A percentile compares a stretch with the other conserved stretches of the same genome.
These are phyloP conservation scores for Elaphurus davidianus DNA, from an alignment of 2,113 vertebrate species.

Conservation along the genomic window DNA sequence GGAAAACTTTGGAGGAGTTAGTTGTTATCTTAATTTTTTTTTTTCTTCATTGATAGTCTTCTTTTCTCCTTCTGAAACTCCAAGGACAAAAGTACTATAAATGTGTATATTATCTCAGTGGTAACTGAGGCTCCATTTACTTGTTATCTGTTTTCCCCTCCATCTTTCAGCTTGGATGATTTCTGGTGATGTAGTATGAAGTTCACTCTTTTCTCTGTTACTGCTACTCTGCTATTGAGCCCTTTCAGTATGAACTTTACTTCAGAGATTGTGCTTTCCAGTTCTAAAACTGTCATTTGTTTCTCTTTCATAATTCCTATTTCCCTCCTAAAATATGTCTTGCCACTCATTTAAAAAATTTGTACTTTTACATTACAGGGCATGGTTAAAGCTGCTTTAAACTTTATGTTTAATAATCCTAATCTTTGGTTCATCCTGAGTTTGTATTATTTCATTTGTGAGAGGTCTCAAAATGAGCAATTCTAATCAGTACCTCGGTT, in stretches of 20 bases:
- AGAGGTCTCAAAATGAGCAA: not conserved
- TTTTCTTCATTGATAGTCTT: not conserved
- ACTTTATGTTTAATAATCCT: not conserved
- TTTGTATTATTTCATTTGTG: not conserved
- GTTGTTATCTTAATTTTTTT: not conserved
- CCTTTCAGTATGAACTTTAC: constrained; percentile 9
- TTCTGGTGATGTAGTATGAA: not conserved
- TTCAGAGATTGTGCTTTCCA: not conserved
- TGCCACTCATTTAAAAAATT: not conserved
- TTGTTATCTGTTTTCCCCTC: not conserved
- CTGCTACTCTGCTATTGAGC: not conserved
- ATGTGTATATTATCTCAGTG: not conserved
- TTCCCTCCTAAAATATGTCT: constrained; percentile 3
- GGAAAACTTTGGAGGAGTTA: not conserved
- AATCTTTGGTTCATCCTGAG: not conserved
- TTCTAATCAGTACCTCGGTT: not conserved
- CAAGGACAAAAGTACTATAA: not conserved
- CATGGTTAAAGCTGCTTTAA: not conserved
- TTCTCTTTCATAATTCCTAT: not conserved
- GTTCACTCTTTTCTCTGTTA: not conserved
- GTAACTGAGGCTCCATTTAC: not conserved
- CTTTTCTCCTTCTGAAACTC: not conserved
- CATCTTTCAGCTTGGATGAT: not conserved
- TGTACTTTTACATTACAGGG: not conserved
- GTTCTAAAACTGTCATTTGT: constrained; percentile 6